Evolutionary conservation across 2,888 invertebrate genomes (phyloP).

Genomic region (Rosalia funebris): DNA sequence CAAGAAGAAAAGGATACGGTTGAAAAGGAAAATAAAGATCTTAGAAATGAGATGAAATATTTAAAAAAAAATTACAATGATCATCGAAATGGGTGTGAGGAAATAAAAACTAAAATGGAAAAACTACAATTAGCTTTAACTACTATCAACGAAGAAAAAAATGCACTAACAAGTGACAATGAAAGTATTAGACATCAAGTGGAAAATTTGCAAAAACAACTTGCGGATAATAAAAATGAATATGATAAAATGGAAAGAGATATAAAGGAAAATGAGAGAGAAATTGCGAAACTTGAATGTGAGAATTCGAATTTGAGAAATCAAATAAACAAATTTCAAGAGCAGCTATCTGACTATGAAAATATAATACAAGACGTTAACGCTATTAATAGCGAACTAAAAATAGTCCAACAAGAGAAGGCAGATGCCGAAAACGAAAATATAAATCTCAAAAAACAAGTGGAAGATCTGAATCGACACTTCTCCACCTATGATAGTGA

Average conservation of each 20-base stretch:
- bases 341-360: too few relatives aligned
- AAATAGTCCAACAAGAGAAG: too few relatives aligned
- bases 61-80: not conserved
- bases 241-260: not conserved
- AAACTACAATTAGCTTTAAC: too few relatives aligned
- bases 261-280: not conserved
- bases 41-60: not conserved
- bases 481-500: not conserved
- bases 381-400: too few relatives aligned
- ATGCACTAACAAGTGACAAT: too few relatives aligned
- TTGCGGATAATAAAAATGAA: not conserved
- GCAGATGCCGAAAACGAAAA: not conserved
- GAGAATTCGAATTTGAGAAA: not conserved
- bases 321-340: constrained; percentile 1
- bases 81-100: not conserved
- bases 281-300: not conserved
- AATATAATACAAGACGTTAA: too few relatives aligned
- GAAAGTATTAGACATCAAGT: not conserved
- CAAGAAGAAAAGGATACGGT: constrained; percentile 6
- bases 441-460: not conserved
- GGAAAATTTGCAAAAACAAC: not conserved
- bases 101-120: too few relatives aligned
- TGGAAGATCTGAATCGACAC: not conserved
- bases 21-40: constrained; percentile 1
- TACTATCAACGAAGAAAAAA: too few relatives aligned